Conservation (phyloP, 1,140 invertebrate genomes). For the Drosophila biarmipes region DNA sequence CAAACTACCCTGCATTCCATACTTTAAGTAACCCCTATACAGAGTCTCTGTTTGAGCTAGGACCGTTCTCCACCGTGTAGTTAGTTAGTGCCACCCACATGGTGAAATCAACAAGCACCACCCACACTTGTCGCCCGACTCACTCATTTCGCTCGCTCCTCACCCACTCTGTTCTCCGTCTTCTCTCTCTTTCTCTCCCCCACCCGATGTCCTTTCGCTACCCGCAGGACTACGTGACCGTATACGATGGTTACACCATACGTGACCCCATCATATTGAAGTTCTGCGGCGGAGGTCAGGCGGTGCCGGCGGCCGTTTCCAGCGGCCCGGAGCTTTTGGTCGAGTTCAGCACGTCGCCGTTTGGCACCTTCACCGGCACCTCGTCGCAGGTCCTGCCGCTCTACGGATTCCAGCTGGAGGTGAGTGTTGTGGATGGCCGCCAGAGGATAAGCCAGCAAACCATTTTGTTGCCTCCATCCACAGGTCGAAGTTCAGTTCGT, state of each 20-base stretch:
- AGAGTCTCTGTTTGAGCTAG: neutral
- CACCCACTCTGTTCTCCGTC: slow-evolving; percentile 60
- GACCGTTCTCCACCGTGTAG: slow-evolving; percentile 20
- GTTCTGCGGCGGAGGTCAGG: slow-evolving; percentile 94
- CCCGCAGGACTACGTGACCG: slow-evolving; percentile 92
- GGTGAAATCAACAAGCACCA: slow-evolving; percentile 51
- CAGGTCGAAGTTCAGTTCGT: slow-evolving; percentile 91
- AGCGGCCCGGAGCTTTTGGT: slow-evolving; percentile 94
- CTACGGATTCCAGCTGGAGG: slow-evolving; percentile 94
- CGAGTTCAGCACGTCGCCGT: slow-evolving; percentile 95
- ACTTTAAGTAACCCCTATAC: neutral
- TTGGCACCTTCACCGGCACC: slow-evolving; percentile 93
- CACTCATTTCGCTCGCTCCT: slow-evolving; percentile 76
- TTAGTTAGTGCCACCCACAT: slow-evolving; percentile 48
- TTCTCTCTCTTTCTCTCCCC: slow-evolving; percentile 6
- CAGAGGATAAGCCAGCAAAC: neutral
- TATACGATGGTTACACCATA: slow-evolving; percentile 96
- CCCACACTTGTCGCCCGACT: slow-evolving; percentile 70
- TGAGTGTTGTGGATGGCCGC: slow-evolving; percentile 86
- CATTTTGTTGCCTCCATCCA: neutral
- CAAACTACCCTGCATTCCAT: too few relatives aligned
- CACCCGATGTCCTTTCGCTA: slow-evolving; percentile 14
- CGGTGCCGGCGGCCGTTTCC: slow-evolving; percentile 92
- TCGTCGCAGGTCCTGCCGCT: slow-evolving; percentile 89
- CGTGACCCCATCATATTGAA: slow-evolving; percentile 94